Base-by-base conservation (phyloP, 1,140 invertebrate genomes). In the Leptoteleia sp. region DNA sequence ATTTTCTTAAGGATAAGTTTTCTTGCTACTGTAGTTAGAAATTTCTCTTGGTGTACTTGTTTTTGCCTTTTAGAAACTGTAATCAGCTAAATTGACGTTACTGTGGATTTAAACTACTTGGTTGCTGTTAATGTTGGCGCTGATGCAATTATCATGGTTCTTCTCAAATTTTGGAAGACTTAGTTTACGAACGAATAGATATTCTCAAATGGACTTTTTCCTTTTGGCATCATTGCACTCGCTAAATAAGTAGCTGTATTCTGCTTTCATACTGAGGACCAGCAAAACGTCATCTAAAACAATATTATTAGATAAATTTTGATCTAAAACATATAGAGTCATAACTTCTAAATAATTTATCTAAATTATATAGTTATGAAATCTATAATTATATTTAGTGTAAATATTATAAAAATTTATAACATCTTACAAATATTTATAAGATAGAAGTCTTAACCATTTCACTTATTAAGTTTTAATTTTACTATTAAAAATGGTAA, bases 181-280 rank as follows among this genome's bases (percentile, higher is more conserved):
- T 54, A 43, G 42, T 48, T 48, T 40, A 42, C 22, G 72, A 55
- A 59, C 33, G 27, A 52, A 38, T 19, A 67, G 54, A 50, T 55
- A 47, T 17, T 78, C 59, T 78, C 76, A 78, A 72, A 72, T 72
- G 38, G 76, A 78, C 61, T 78, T 78, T 72, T 78, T 78, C 22
- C 61, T 42, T 57, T 72, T 72, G 48, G 42, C 67, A 62, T 78
- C 73, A 29, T 33, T 54, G 25, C 31, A 61, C n/a, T 78, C 75
- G 38, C 33, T 70, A 33, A 68, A 68, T n/a, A 76, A 27, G 29
- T 76, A 57, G 40, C 48, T 55, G 11, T 62, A 76, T 8, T 76
- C 72, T 4, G 72, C 4, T 31, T 65, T 40, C 35, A 42, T 62
- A 3, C 57, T 57, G 3, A 77, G 37, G 7, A 38, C 65, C 9